Evolutionary conservation across 2,888 invertebrate genomes (phyloP).

Genomic region (Orgyia antiqua): DNA sequence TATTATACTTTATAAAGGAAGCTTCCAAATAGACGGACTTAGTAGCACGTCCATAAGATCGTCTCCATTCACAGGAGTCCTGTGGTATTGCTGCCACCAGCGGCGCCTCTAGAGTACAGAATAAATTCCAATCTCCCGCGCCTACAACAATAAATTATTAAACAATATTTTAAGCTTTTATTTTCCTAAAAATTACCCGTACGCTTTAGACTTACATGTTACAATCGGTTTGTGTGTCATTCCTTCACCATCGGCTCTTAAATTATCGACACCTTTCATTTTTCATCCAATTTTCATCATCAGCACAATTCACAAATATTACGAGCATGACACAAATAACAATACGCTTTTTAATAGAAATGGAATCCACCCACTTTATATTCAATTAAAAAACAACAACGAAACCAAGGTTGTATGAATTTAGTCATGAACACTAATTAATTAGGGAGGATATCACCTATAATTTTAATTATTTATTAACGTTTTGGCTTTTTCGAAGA

Average conservation of each 20-base stretch:
- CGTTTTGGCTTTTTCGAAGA: conserved; percentile 32
- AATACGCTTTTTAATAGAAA: conserved; percentile 36
- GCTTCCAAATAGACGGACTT: conserved; percentile 91
- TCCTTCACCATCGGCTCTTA: conserved; percentile 67
- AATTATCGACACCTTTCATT: conserved; percentile 80
- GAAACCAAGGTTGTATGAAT: conserved; percentile 7
- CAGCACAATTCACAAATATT: conserved; percentile 48
- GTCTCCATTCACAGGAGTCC: conserved; percentile 94
- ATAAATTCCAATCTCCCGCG: conserved; percentile 91
- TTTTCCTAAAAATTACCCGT: neutral
- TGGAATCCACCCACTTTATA: conserved; percentile 65
- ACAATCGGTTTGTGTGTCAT: conserved; percentile 85
- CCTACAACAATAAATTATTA: conserved; percentile 66
- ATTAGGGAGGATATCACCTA: conserved; percentile 14
- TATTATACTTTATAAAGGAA: conserved; percentile 88
- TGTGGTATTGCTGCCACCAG: conserved; percentile 88
- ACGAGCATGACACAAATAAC: conserved; percentile 65
- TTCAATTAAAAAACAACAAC: conserved; percentile 16
- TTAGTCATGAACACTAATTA: conserved; percentile 9
- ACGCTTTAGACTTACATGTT: conserved; percentile 81
- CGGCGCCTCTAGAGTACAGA: conserved; percentile 88
- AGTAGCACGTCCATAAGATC: conserved; percentile 91
- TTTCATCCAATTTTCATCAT: conserved; percentile 62
- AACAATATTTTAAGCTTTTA: conserved; percentile 10
- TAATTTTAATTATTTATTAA: conserved; percentile 25